Conservation (phyloP, 2,888 invertebrate genomes). For the Erynnis tages region DNA sequence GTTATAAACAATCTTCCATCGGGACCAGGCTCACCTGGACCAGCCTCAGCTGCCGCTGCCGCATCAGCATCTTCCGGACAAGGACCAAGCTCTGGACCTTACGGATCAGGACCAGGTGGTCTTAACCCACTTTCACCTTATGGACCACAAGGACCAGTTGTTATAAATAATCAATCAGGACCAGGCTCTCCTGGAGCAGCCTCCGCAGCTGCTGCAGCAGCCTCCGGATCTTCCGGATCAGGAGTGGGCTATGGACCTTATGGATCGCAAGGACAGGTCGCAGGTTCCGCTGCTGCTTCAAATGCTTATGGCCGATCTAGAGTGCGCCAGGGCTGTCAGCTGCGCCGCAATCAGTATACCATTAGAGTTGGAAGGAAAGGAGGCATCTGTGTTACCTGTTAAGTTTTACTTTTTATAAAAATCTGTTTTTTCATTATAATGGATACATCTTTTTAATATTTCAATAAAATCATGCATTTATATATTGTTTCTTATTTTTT, state of each 20-base stretch:
- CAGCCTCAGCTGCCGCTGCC: constrained; percentile 10
- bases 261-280: constrained; percentile 2
- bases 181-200: constrained; percentile 9
- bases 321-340: constrained; percentile 51
- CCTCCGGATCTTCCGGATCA: constrained; percentile 19
- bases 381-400: constrained; percentile 54
- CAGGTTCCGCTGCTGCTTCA: constrained; percentile 14
- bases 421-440: constrained; percentile 29
- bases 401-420: constrained; percentile 31
- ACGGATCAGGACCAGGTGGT: constrained; percentile 7
- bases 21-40: constrained; percentile 2
- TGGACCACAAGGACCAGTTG: too few relatives aligned
- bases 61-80: constrained; percentile 10
- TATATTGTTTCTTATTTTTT: not conserved
- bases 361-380: constrained; percentile 54
- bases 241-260: not conserved
- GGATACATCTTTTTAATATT: constrained; percentile 56
- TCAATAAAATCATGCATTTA: not conserved
- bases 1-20: not conserved
- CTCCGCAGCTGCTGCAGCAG: constrained; percentile 13
- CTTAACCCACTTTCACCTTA: constrained; percentile 22
- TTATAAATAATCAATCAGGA: not conserved
- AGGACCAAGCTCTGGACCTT: not conserved
- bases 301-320: constrained; percentile 38
- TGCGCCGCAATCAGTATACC: constrained; percentile 51